phyloP scores from a whole-genome alignment of 2,888 invertebrate species.

The Urechis unicinctus region DNA sequence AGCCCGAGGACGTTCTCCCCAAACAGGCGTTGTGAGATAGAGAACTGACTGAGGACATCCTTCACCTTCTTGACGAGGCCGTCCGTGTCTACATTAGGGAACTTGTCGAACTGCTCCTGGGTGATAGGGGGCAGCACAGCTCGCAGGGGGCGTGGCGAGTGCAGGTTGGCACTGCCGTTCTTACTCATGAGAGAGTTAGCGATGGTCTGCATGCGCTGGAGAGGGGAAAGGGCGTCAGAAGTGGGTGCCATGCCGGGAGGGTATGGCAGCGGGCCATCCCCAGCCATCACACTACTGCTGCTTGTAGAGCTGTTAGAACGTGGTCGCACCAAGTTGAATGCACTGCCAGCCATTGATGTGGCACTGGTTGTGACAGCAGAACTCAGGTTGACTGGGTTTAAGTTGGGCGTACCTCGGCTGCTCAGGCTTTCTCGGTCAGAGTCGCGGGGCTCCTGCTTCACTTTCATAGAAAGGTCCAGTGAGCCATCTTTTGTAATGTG shows the following conservation, averaged over 20 bases:
- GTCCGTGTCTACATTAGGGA: slow-evolving; percentile 95
- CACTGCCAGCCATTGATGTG: slow-evolving; percentile 35
- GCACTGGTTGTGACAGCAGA: background rate
- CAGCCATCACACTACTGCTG: slow-evolving; percentile 11
- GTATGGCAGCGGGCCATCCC: slow-evolving; percentile 60
- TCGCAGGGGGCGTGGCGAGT: slow-evolving; percentile 73
- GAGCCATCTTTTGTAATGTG: background rate
- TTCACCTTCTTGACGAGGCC: slow-evolving; percentile 83
- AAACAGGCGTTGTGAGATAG: slow-evolving; percentile 89
- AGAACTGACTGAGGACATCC: slow-evolving; percentile 52
- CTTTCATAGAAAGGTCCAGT: background rate
- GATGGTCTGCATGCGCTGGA: slow-evolving; percentile 96
- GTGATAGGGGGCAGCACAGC: slow-evolving; percentile 96
- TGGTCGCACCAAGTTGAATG: slow-evolving; percentile 81
- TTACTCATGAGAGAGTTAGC: slow-evolving; percentile 81
- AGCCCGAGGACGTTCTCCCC: slow-evolving; percentile 86
- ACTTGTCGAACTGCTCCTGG: slow-evolving; percentile 97
- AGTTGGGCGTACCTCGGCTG: background rate
- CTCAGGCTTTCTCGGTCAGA: background rate
- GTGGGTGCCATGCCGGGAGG: slow-evolving; percentile 38
- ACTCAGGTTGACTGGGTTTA: background rate
- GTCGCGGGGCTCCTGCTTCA: background rate
- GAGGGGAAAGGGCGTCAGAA: slow-evolving; percentile 77
- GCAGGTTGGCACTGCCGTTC: slow-evolving; percentile 54
- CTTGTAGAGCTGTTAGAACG: slow-evolving; percentile 17